Percentiles rank a stretch among this genome's conserved stretches.
These are phyloP conservation scores for Thera obeliscata DNA, from an alignment of 2,888 invertebrate species.

Conservation along the genomic window DNA sequence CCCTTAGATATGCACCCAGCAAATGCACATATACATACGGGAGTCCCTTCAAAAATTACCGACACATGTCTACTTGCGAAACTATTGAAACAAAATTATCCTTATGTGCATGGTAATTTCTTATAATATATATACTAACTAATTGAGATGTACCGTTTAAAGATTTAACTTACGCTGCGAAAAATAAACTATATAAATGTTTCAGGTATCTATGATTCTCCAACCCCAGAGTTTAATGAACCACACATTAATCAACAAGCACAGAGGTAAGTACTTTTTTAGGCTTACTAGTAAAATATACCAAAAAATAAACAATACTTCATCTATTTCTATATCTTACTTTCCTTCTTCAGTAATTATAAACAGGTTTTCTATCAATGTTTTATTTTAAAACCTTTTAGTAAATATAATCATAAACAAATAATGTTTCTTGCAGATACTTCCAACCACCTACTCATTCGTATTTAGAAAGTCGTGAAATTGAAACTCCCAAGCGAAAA, in stretches of 20 bases:
- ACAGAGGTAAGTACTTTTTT: slow-evolving; percentile 46
- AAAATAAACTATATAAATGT: slow-evolving; percentile 3
- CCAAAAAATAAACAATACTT: too few relatives aligned
- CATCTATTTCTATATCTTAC: too few relatives aligned
- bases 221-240: slow-evolving; percentile 44
- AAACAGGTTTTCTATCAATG: too few relatives aligned
- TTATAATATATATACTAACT: too few relatives aligned
- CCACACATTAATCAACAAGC: slow-evolving; percentile 43
- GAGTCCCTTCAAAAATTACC: slow-evolving; percentile 45
- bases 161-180: too few relatives aligned
- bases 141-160: too few relatives aligned
- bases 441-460: slow-evolving; percentile 41
- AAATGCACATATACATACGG: slow-evolving; percentile 41
- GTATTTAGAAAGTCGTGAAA: slow-evolving; percentile 53
- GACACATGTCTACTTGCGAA: slow-evolving; percentile 65
- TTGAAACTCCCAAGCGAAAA: slow-evolving; percentile 49
- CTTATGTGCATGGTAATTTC: slow-evolving; percentile 55
- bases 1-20: slow-evolving; percentile 39
- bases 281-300: neutral
- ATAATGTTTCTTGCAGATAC: slow-evolving; percentile 46
- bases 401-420: too few relatives aligned
- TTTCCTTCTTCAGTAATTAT: too few relatives aligned
- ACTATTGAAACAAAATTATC: slow-evolving; percentile 61
- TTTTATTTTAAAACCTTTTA: too few relatives aligned
- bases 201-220: slow-evolving; percentile 54